Percentiles rank a stretch among this genome's conserved stretches.
phyloP scores from a whole-genome alignment of 2,797 vertebrate species.

The Fringilla coelebs region DNA sequence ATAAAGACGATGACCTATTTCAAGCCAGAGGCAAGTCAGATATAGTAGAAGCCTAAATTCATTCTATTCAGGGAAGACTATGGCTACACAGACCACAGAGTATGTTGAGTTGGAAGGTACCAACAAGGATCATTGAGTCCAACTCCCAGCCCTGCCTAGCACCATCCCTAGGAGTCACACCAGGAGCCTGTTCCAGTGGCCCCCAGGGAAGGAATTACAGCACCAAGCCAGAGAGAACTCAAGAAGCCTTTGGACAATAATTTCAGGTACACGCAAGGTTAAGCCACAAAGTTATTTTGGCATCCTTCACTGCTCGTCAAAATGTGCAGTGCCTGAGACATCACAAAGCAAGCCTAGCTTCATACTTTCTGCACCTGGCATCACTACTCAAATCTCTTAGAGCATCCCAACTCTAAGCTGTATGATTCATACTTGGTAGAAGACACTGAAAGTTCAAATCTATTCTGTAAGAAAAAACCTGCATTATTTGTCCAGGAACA shows the following conservation, averaged over 20 bases:
- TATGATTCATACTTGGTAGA: neutral
- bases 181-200: neutral
- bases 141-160: neutral
- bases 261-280: neutral
- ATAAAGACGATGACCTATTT: slow-evolving; percentile 38
- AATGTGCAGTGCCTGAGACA: neutral
- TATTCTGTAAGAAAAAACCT: neutral
- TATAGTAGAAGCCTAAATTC: neutral
- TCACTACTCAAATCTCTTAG: neutral
- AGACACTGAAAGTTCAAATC: neutral
- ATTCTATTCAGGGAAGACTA: neutral
- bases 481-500: neutral
- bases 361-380: neutral
- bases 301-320: neutral
- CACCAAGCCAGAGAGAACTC: neutral
- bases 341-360: neutral
- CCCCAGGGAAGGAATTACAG: neutral
- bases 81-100: neutral
- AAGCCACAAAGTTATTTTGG: neutral
- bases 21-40: slow-evolving; percentile 24
- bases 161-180: neutral
- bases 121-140: neutral
- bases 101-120: neutral
- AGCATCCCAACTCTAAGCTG: neutral
- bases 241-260: neutral